Evolutionary conservation across 2,797 vertebrate species (phyloP).

Genomic region (Helarctos malayanus): DNA sequence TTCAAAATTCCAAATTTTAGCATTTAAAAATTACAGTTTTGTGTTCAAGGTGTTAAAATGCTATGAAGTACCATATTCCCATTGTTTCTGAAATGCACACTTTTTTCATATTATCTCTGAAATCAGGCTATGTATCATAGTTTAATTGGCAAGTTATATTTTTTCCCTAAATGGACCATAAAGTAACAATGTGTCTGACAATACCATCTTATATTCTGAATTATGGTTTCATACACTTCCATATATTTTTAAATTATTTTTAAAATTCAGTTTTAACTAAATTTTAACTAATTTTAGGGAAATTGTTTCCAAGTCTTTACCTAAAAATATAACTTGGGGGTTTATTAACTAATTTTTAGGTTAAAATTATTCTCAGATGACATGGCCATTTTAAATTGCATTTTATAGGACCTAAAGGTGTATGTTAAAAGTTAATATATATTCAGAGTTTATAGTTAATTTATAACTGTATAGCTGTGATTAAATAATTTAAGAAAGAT

Average conservation of each 20-base stretch:
- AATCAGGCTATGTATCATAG: constrained; percentile 27
- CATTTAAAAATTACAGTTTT: constrained; percentile 41
- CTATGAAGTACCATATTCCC: neutral
- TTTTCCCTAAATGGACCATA: neutral
- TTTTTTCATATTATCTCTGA: constrained; percentile 58
- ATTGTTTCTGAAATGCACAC: constrained; percentile 24
- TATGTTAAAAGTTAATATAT: constrained; percentile 54
- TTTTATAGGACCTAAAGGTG: constrained; percentile 2
- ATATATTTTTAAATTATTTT: constrained; percentile 45
- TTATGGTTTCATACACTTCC: constrained; percentile 14
- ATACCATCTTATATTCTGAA: constrained; percentile 41
- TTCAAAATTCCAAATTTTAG: constrained; percentile 12
- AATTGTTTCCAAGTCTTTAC: constrained; percentile 26
- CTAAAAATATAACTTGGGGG: constrained; percentile 41
- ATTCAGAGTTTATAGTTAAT: constrained; percentile 41
- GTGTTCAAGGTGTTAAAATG: constrained; percentile 46
- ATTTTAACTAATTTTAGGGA: constrained; percentile 38
- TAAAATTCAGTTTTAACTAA: constrained; percentile 64
- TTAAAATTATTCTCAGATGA: constrained; percentile 53
- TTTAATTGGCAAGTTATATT: neutral
- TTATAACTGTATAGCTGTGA: neutral
- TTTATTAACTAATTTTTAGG: constrained; percentile 1
- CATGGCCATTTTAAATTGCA: constrained; percentile 33
- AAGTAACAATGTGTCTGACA: constrained; percentile 26
- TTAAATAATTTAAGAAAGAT: constrained; percentile 38